phyloP scores from a whole-genome alignment of 1,140 invertebrate species.

The Tenebrio molitor region DNA sequence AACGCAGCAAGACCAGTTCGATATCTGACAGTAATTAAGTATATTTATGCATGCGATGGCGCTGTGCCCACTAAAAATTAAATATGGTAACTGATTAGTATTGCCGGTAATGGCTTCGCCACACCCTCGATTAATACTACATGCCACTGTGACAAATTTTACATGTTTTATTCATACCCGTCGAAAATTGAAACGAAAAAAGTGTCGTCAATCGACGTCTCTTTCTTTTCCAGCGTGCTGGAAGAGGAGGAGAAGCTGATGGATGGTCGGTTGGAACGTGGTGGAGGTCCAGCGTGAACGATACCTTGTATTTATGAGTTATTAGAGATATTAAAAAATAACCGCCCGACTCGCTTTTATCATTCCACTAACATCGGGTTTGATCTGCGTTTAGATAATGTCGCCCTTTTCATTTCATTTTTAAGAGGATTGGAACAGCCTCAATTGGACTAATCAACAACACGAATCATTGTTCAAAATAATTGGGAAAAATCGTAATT shows the following conservation, averaged over 20 bases:
- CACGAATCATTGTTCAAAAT: no score
- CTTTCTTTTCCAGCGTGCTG: not conserved
- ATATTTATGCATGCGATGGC: constrained; percentile 41
- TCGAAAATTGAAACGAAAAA: constrained; percentile 13
- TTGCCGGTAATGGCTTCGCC: constrained; percentile 50
- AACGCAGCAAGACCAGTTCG: constrained; percentile 23
- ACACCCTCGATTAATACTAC: constrained; percentile 53
- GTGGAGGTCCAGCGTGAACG: constrained; percentile 35
- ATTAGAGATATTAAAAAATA: constrained; percentile 54
- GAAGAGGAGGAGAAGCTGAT: not conserved
- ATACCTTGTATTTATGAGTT: constrained; percentile 53
- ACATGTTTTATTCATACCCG: constrained; percentile 53
- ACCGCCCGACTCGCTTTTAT: constrained; percentile 41
- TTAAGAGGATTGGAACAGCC: no score
- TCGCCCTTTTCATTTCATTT: constrained; percentile 11
- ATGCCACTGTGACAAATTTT: constrained; percentile 52
- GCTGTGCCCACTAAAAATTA: constrained; percentile 53
- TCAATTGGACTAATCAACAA: no score
- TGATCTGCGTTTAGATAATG: constrained; percentile 27
- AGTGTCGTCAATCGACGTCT: not conserved
- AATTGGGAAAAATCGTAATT: no score
- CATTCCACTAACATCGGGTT: not conserved
- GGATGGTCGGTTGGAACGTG: not conserved
- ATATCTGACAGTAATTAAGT: constrained; percentile 44
- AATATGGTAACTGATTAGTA: constrained; percentile 53